Evolutionary conservation across 2,797 vertebrate genomes (phyloP), one percentile per base, ranked within the genome.

Genomic region (Pogonophryne albipinna): DNA sequence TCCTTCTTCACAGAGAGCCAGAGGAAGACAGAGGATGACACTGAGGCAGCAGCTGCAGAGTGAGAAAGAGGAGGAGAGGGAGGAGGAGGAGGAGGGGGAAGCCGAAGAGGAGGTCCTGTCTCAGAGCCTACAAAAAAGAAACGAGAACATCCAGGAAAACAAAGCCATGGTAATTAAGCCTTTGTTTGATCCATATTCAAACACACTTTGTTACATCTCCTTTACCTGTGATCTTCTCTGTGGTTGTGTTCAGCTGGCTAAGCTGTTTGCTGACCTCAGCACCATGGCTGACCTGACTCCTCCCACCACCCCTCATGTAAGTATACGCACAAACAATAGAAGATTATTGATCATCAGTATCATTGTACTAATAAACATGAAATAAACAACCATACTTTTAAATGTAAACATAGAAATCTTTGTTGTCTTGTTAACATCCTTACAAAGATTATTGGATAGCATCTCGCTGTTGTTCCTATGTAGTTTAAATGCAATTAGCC

Each of bases 61-160:
- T 0, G 52, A 59, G 4, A 91, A 94, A 0, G 68, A 92, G 3
- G 79, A 82, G 44, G 87, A 91, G 14, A 81, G 82, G 2, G 92
- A 93, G 5, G 92, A 94, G 23, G 23, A 23, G 15, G 93, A 94
- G 52, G 89, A 89, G 2, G 93, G 93, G 38, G 91, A 92, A 12
- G 94, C 94, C 0, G 68, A 94, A 47, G 89, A 88, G 67, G 93
- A 94, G 42, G 84, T 84, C 55, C 90, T 95, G 46, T 94, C 95
- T 1, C 96, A 92, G 31, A 95, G 95, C 20, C 80, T 99, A 44
- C 95, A 88, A 70, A 98, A 96, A 80, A 93, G 98, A 85, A 94
- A 96, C 81, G 95, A 96, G 87, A 99, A 99, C 92, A 99, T 99
- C 82, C 95, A 96, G 87, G 98, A 99, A 93, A 99, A 99, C 91